Base-by-base conservation (phyloP, 1,140 invertebrate genomes). In the Drosophila funebris region DNA sequence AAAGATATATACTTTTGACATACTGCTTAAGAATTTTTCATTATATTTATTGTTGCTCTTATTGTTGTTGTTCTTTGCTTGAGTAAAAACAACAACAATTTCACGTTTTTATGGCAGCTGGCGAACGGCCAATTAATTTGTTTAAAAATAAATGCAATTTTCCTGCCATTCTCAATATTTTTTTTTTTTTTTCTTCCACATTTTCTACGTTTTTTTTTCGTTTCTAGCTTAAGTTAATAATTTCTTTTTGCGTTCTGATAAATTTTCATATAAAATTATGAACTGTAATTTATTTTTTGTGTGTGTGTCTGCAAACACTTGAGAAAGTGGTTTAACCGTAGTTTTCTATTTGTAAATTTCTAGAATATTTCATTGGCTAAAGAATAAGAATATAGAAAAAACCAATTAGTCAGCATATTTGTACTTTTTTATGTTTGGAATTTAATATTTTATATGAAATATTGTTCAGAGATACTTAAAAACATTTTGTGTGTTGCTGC, bases 41-140 rank as follows among this genome's bases (percentile, higher is more conserved):
- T 52, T 46, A 46, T 27, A 41, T 50, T 27, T 57, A 27, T 56
- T 36, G 13, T 41, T 14, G 31, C 27, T 52, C 11, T 58, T 48
- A 16, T 13, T 53, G 39, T 50, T 50, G 22, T 50, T 68, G 24
- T 53, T 61, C 27, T 61, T 22, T 37, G 44, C 31, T 52, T 52
- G 8, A 39, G 9, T 27, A 52, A 43, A 66, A 83, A 83, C 69
- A 76, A 78, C 76, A 85, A 75, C 58, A 33, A 81, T 85, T 85
- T 85, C 82, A 87, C 83, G 82, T 87, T 87, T 85, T 87, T 87
- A 87, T 87, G 83, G 75, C 75, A 73, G 48, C 76, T 87, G 82
- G 82, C 78, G 11, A 31, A 50, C 44, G 33, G 54, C 82, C 82
- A 87, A 87, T 87, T 88, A 87, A 87, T 75, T 76, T 72, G 68